These are phyloP conservation scores for Harmothoe impar DNA, from an alignment of 2,888 invertebrate genomes.

Conservation along the genomic window DNA sequence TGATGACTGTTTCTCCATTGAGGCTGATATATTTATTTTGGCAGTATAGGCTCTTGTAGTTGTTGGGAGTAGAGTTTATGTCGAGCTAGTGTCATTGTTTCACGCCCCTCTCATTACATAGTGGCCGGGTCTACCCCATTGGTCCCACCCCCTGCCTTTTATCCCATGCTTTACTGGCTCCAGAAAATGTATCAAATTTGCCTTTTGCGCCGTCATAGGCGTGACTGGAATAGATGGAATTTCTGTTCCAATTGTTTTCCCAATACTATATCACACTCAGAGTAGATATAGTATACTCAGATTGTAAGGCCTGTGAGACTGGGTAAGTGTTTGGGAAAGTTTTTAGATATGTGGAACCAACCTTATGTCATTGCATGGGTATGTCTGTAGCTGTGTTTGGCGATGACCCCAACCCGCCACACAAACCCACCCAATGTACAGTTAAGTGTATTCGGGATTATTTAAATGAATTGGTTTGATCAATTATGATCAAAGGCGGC, in stretches of 20 bases:
- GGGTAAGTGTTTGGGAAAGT: too few species aligned
- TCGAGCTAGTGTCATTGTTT: neutral
- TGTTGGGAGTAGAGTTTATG: neutral
- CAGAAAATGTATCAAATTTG: constrained; percentile 7
- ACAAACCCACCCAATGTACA: too few species aligned
- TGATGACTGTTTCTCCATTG: constrained; percentile 4
- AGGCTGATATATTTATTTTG: neutral
- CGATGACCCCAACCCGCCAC: too few species aligned
- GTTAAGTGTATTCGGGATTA: too few species aligned
- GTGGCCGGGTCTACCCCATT: neutral
- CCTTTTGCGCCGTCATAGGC: neutral
- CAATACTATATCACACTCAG: neutral
- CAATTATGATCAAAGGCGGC: too few species aligned
- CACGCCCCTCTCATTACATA: neutral
- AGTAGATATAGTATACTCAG: neutral
- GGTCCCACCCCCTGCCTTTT: neutral
- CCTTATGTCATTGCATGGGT: too few species aligned
- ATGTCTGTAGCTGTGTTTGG: too few species aligned
- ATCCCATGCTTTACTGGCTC: neutral
- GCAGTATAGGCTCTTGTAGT: neutral
- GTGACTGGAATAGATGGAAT: constrained; percentile 1
- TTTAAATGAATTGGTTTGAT: too few species aligned
- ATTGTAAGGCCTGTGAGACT: too few species aligned
- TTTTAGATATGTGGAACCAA: too few species aligned
- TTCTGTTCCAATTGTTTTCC: neutral